Base-by-base conservation (phyloP, 2,888 invertebrate species). In the Exephanes ischioxanthus region DNA sequence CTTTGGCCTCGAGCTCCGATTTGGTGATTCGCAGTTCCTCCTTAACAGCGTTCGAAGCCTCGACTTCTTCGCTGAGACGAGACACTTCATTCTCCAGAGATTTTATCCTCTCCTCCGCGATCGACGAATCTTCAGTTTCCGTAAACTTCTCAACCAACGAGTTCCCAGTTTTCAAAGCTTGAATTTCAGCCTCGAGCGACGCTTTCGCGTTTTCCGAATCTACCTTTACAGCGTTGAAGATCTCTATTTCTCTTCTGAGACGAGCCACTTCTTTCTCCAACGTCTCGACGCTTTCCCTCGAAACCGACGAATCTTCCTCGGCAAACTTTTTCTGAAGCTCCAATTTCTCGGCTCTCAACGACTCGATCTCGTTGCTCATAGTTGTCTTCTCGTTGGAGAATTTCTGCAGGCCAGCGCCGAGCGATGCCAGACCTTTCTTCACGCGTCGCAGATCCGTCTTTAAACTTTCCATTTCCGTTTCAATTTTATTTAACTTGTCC, bases 401-500 rank as follows among this genome's bases (percentile, higher is more conserved):
- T 76, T 90, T 91, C 0, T 89, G 84, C 11, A 91, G 48, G 6
- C 84, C 53, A 5, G 14, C 63, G 37, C 76, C 4, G 86, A 5
- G 87, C 48, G 41, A 72, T 76, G 0, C 86, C 41, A 87, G 80
- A 51, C 71, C 80, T 55, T 87, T 88, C 33, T 88, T 89, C 1
- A 91, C 71, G 6, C 87, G 76, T 16, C 87, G 87, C 9, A 91
- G 63, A 41, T 92, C 92, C 4, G 61, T 66, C 11, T 84, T 89
- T n/a, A 92, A 67, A 3, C 82, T 75, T 5, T 90, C 89, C 3
- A 93, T 82, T 2, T 88, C 84, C 19, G 83, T 87, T 51, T 90
- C 80, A n/a, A 93, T 86, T 45, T 88, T 86, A 0, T 90, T 86
- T 70, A 91, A 83, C 84, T 89, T 90, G 48, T 80, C 88, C 48